These are phyloP conservation scores for Propithecus deckenii DNA, from an alignment of 2,797 vertebrate genomes.

Conservation along the genomic window DNA sequence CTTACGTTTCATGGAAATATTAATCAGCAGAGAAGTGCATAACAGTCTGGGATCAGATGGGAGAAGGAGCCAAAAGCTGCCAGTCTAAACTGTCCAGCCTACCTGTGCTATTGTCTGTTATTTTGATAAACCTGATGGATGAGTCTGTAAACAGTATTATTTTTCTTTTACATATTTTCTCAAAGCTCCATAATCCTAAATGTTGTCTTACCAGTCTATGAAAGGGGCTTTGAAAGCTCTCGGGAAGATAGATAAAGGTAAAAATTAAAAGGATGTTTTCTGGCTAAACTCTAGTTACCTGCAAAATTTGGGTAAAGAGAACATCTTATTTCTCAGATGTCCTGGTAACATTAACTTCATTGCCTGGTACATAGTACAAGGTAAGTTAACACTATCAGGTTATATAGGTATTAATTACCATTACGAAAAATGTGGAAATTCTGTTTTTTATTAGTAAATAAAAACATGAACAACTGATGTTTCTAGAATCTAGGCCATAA, in stretches of 20 bases:
- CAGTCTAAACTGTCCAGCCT: neutral
- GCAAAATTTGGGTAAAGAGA: neutral
- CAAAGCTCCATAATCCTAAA: neutral
- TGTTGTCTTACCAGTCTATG: neutral
- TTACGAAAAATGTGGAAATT: neutral
- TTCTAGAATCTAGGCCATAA: neutral
- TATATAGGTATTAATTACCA: neutral
- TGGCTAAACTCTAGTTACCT: neutral
- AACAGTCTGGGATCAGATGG: neutral
- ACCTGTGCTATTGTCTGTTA: neutral
- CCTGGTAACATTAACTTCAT: neutral
- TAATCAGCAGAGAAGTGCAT: neutral
- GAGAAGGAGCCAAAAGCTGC: neutral
- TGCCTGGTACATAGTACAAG: neutral
- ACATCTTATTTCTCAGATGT: neutral
- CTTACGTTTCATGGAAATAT: neutral
- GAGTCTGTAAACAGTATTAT: neutral
- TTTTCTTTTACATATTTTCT: neutral
- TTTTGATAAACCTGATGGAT: neutral
- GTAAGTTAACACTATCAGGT: neutral
- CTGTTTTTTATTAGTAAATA: constrained; percentile 1
- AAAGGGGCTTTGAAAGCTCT: neutral
- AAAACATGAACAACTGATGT: neutral
- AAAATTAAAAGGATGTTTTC: constrained; percentile 13
- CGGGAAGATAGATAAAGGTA: neutral